Conservation (phyloP, 37 sponge, comb jelly and placozoan species). For the Hormiphora californensis region DNA sequence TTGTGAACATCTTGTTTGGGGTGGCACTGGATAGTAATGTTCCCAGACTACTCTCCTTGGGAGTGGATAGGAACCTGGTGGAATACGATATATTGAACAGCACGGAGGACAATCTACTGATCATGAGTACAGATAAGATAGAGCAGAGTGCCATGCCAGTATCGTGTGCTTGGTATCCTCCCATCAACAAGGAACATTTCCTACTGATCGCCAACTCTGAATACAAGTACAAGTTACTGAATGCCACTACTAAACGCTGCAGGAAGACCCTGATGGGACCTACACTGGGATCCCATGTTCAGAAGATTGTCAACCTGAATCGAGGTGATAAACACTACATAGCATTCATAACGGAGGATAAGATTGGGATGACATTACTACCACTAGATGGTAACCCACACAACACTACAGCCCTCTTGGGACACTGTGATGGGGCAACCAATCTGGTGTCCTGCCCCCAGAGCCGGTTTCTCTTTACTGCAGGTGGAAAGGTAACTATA, state of each 20-base stretch:
- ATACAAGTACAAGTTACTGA: slow-evolving; percentile 89
- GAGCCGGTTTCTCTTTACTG: slow-evolving; percentile 66
- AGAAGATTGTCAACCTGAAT: slow-evolving; percentile 23
- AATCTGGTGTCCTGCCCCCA: slow-evolving; percentile 60
- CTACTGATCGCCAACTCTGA: slow-evolving; percentile 71
- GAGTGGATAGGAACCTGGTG: slow-evolving; percentile 73
- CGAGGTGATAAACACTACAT: slow-evolving; percentile 65
- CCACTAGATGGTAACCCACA: slow-evolving; percentile 96
- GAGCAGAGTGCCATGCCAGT: slow-evolving; percentile 91
- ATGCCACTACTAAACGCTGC: slow-evolving; percentile 91
- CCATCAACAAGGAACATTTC: slow-evolving; percentile 89
- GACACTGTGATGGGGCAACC: slow-evolving; percentile 70
- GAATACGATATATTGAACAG: slow-evolving; percentile 84
- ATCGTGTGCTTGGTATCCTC: slow-evolving; percentile 80
- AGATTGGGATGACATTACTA: slow-evolving; percentile 79
- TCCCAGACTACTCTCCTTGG: slow-evolving; percentile 77
- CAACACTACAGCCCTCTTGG: slow-evolving; percentile 71
- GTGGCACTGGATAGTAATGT: slow-evolving; percentile 59
- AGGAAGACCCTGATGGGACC: slow-evolving; percentile 91
- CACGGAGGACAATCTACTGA: slow-evolving; percentile 66
- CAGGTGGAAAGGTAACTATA: slow-evolving; percentile 21
- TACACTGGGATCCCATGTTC: slow-evolving; percentile 68
- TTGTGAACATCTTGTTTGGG: slow-evolving; percentile 78
- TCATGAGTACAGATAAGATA: slow-evolving; percentile 69
- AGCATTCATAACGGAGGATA: slow-evolving; percentile 76